phyloP scores from a whole-genome alignment of 1,140 invertebrate genomes.

The Lepidurus couesii region DNA sequence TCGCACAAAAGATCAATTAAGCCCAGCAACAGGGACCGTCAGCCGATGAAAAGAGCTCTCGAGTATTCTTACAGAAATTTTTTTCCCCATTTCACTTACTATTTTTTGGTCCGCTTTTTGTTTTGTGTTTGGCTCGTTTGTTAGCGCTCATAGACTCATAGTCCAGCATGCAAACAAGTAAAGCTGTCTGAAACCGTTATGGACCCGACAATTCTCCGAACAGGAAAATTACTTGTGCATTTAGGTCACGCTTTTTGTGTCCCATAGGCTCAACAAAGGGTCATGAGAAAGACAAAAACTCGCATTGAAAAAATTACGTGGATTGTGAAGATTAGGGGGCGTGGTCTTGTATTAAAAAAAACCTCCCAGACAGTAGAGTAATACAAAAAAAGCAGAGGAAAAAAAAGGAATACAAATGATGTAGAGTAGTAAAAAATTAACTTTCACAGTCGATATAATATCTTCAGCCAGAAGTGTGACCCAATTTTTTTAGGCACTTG shows the following conservation, averaged over 20 bases:
- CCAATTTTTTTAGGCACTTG: too few species aligned
- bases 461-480: too few species aligned
- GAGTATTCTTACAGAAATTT: not conserved
- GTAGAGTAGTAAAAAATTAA: too few species aligned
- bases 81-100: not conserved
- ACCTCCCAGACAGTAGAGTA: too few species aligned
- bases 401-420: too few species aligned
- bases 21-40: not conserved
- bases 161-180: too few species aligned
- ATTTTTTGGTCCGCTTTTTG: not conserved
- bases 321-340: not conserved
- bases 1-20: constrained; percentile 20
- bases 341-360: too few species aligned
- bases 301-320: not conserved
- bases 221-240: not conserved
- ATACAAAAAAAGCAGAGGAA: too few species aligned
- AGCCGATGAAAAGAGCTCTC: not conserved
- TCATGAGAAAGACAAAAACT: not conserved
- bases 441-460: too few species aligned
- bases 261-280: not conserved
- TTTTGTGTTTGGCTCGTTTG: not conserved
- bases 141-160: not conserved
- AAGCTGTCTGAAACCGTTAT: too few species aligned
- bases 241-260: not conserved
- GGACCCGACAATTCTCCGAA: not conserved